Percentiles rank a stretch among this genome's conserved stretches.
These are phyloP conservation scores for Isurus oxyrinchus DNA, from an alignment of 2,113 vertebrate genomes.

Conservation along the genomic window DNA sequence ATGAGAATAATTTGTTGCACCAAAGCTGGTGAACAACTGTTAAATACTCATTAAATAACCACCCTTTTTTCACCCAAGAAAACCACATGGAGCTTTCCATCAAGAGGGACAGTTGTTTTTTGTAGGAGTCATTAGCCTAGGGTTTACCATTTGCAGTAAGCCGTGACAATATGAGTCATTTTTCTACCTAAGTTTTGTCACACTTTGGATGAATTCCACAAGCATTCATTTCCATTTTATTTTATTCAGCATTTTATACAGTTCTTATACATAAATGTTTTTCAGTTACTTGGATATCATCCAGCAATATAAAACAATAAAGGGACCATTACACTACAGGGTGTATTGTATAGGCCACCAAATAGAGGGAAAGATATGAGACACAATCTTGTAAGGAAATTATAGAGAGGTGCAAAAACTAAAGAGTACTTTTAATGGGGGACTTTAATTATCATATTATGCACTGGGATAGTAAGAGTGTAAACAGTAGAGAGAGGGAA, in stretches of 20 bases:
- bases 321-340: too few relatives aligned
- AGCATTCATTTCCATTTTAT: neutral
- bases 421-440: too few relatives aligned
- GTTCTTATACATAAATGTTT: neutral
- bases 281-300: neutral
- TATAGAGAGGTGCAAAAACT: too few relatives aligned
- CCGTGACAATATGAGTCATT: neutral
- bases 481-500: too few relatives aligned
- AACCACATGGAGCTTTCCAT: neutral
- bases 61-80: neutral
- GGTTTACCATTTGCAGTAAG: neutral
- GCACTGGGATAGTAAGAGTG: too few relatives aligned
- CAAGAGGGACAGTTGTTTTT: neutral
- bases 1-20: neutral
- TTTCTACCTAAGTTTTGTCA: neutral
- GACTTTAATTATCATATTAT: too few relatives aligned
- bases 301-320: neutral
- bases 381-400: too few relatives aligned
- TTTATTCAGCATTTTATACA: neutral
- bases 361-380: neutral
- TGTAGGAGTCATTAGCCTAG: neutral
- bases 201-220: neutral
- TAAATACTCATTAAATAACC: neutral
- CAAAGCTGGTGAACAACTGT: neutral
- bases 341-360: too few relatives aligned